A percentile compares a stretch with the other conserved stretches of the same genome.
These are phyloP conservation scores for Clarias fuscus DNA, from an alignment of 2,797 vertebrate species.

Conservation along the genomic window DNA sequence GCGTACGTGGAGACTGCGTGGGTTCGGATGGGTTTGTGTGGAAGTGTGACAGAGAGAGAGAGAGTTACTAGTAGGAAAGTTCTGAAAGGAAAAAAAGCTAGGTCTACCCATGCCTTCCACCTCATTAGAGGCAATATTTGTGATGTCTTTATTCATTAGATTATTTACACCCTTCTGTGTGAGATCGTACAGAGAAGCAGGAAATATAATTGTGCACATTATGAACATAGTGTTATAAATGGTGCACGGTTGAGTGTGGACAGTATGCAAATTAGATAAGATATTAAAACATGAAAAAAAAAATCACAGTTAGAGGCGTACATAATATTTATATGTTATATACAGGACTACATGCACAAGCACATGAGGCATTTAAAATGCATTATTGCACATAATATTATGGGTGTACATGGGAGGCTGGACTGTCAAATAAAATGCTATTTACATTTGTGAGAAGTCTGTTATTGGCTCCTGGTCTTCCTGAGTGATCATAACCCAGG, in stretches of 20 bases:
- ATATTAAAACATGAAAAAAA: background rate
- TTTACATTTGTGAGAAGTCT: background rate
- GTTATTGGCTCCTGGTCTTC: background rate
- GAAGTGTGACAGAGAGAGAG: conserved; percentile 32
- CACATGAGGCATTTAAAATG: background rate
- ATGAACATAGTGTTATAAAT: background rate
- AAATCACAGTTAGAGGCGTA: background rate
- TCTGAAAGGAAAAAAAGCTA: conserved; percentile 1
- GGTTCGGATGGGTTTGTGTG: conserved; percentile 16
- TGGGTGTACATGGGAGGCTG: background rate
- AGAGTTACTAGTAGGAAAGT: conserved; percentile 11
- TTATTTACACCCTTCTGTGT: background rate
- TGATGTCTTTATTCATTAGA: conserved; percentile 1
- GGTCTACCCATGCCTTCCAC: conserved; percentile 46
- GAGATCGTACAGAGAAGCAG: background rate
- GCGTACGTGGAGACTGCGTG: conserved; percentile 20
- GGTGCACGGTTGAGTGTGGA: background rate
- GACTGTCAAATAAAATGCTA: background rate
- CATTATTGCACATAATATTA: background rate
- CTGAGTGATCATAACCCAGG: background rate
- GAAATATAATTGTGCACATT: background rate
- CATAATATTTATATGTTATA: background rate
- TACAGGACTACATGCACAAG: background rate
- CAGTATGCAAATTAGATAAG: background rate
- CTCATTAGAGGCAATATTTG: conserved; percentile 47